Percentiles rank a stretch among this genome's conserved stretches.
phyloP scores from a whole-genome alignment of 2,797 vertebrate genomes.

The Galago senegalensis region DNA sequence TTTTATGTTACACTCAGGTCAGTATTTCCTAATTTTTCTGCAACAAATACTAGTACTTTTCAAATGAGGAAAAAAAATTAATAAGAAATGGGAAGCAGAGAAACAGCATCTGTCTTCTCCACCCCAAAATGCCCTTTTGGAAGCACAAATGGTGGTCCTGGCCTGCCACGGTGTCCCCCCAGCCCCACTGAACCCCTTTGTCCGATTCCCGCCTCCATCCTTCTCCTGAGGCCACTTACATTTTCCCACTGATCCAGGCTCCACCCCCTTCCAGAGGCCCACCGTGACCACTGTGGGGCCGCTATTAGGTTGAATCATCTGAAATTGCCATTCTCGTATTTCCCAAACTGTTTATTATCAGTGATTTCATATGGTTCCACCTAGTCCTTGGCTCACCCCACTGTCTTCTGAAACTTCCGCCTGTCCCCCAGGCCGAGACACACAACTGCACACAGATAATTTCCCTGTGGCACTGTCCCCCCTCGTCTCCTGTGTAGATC shows the following conservation, averaged over 20 bases:
- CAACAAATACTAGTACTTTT: conserved; percentile 15
- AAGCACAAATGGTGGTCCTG: neutral
- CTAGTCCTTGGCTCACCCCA: neutral
- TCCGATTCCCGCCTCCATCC: neutral
- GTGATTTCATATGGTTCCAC: neutral
- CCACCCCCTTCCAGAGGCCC: neutral
- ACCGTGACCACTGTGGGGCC: neutral
- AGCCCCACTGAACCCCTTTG: neutral
- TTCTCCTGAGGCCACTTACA: neutral
- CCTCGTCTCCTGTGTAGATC: neutral
- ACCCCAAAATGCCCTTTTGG: neutral
- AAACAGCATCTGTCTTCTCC: neutral
- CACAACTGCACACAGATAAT: neutral
- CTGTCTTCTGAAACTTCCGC: neutral
- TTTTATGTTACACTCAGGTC: neutral
- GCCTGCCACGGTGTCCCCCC: fast-evolving
- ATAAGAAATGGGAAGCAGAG: neutral
- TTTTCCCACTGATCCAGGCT: neutral
- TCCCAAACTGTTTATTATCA: neutral
- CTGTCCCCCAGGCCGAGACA: neutral
- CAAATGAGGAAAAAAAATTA: neutral
- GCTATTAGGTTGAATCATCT: neutral
- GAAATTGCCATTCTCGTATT: neutral
- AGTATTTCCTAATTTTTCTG: conserved; percentile 12
- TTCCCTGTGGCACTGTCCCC: neutral